A percentile compares a stretch with the other conserved stretches of the same genome.
These are phyloP conservation scores for Ceramica pisi DNA, from an alignment of 2,888 invertebrate species.

Conservation along the genomic window DNA sequence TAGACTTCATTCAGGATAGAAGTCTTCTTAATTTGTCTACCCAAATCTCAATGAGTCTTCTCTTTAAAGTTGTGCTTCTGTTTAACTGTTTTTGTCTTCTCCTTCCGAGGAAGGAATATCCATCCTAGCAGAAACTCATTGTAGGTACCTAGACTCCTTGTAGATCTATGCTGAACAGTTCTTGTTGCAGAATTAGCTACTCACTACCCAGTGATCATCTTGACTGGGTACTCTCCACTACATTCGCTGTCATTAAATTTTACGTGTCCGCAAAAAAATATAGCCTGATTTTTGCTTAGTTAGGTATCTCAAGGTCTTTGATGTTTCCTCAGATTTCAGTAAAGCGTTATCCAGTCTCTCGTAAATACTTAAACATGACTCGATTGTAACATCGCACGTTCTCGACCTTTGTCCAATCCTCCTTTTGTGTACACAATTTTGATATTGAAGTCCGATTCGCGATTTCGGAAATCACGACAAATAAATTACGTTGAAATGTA, in stretches of 20 bases:
- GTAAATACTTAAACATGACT: constrained; percentile 2
- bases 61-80: neutral
- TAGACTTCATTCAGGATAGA: neutral
- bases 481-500: neutral
- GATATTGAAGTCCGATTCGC: constrained; percentile 2
- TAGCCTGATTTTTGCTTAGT: too few relatives aligned
- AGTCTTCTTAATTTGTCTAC: neutral
- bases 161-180: neutral
- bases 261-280: neutral
- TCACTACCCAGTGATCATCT: neutral
- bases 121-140: too few relatives aligned
- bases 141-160: neutral
- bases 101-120: too few relatives aligned
- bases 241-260: neutral
- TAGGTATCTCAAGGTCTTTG: neutral
- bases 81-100: neutral
- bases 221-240: too few relatives aligned
- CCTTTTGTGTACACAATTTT: constrained; percentile 12
- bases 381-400: neutral
- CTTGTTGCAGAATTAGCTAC: neutral
- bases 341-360: neutral
- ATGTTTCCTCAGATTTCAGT: constrained; percentile 1
- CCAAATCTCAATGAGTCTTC: neutral
- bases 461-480: neutral
- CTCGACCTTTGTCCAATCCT: constrained; percentile 23